These are phyloP conservation scores for Heliornis fulica DNA, from an alignment of 2,113 vertebrate species.

Conservation along the genomic window DNA sequence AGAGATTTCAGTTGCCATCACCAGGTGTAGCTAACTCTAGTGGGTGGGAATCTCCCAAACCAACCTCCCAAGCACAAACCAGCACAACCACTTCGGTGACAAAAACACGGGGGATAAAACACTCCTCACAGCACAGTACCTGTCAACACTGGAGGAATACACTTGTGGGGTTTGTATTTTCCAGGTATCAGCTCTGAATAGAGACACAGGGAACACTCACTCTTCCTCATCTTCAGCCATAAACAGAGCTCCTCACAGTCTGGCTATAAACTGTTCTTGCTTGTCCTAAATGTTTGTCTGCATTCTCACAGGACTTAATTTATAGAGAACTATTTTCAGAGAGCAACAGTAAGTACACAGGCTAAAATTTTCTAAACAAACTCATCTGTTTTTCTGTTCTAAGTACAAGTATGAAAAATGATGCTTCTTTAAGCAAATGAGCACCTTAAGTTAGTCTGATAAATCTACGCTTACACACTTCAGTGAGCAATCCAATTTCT, in stretches of 20 bases:
- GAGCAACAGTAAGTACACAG: background rate
- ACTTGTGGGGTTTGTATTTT: background rate
- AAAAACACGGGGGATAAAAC: background rate
- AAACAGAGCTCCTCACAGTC: background rate
- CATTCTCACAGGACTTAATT: background rate
- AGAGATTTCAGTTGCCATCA: background rate
- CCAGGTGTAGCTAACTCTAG: background rate
- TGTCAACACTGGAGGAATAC: background rate
- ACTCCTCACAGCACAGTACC: background rate
- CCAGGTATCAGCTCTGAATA: background rate
- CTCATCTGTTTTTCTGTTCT: background rate
- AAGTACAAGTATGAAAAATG: conserved; percentile 22
- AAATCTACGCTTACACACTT: conserved; percentile 21
- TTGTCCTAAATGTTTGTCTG: background rate
- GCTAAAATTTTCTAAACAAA: background rate
- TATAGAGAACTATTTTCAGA: background rate
- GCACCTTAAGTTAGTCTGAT: conserved; percentile 9
- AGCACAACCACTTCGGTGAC: fast-evolving
- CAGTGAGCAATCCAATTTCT: conserved; percentile 41
- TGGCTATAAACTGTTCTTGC: background rate
- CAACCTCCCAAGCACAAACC: background rate
- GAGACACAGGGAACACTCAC: background rate
- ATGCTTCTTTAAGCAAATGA: conserved; percentile 35
- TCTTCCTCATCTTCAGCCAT: background rate
- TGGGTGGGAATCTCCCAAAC: background rate